A percentile compares a stretch with the other conserved stretches of the same genome.
Conservation (phyloP, 2,888 invertebrate genomes). For the Reticulitermes lucifugus region DNA sequence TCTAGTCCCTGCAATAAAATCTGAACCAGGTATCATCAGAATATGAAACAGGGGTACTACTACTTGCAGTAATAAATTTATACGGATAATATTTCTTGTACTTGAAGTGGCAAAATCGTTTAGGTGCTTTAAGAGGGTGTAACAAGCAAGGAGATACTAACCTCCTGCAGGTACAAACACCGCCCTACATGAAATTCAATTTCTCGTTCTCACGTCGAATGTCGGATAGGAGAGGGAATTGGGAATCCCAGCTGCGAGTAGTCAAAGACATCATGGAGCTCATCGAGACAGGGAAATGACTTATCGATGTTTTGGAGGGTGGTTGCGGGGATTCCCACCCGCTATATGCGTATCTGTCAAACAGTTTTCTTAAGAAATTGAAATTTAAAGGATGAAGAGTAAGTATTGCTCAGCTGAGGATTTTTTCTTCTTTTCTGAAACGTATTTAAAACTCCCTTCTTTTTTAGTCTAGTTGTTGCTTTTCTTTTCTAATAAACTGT, state of each 20-base stretch:
- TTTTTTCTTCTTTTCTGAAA: not conserved
- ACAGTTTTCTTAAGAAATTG: conserved; percentile 1
- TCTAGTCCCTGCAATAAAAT: no score
- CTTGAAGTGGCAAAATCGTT: no score
- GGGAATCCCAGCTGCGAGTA: conserved; percentile 25
- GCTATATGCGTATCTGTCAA: not conserved
- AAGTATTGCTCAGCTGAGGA: conserved; percentile 3
- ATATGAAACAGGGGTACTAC: no score
- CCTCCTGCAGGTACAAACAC: not conserved
- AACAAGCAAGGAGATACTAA: no score
- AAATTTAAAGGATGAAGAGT: conserved; percentile 29
- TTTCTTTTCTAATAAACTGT: no score
- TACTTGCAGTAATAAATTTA: no score
- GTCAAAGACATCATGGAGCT: conserved; percentile 38
- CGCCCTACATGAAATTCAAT: conserved; percentile 4
- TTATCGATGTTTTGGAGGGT: conserved; percentile 34
- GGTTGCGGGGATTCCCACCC: not conserved
- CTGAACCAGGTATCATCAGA: no score
- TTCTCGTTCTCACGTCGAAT: not conserved
- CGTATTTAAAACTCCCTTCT: no score
- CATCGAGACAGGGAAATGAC: conserved; percentile 38
- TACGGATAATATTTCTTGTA: no score
- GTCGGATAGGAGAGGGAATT: not conserved
- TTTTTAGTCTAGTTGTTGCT: no score
- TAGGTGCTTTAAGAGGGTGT: no score